Conservation (phyloP, 2,113 vertebrate species). For the Willisornis vidua region DNA sequence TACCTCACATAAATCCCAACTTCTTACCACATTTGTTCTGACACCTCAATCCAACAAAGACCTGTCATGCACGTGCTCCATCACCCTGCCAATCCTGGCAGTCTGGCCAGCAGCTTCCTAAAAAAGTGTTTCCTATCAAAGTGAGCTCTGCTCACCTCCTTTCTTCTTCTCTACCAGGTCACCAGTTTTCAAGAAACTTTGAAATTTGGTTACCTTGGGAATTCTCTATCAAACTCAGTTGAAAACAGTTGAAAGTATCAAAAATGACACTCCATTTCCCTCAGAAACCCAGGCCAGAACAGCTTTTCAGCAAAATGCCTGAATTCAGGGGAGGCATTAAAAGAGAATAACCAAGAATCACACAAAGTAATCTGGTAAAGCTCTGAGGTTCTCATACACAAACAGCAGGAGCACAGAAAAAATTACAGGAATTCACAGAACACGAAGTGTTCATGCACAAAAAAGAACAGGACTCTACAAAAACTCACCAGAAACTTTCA, state of each 20-base stretch:
- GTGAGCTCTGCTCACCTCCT: background rate
- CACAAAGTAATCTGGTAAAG: background rate
- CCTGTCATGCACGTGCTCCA: background rate
- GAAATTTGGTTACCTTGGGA: background rate
- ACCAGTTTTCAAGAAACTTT: background rate
- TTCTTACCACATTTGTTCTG: background rate
- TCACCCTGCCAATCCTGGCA: background rate
- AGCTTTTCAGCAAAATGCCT: background rate
- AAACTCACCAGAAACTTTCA: background rate
- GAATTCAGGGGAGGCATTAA: background rate
- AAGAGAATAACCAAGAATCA: background rate
- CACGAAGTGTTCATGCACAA: background rate
- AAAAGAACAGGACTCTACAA: background rate
- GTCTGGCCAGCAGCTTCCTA: background rate
- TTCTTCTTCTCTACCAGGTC: background rate
- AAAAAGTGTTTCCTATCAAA: background rate
- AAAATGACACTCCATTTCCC: background rate
- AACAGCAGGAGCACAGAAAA: background rate
- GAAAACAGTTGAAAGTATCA: background rate
- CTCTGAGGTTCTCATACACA: background rate
- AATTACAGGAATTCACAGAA: background rate
- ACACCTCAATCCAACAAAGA: background rate
- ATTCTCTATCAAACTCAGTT: background rate
- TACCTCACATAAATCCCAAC: background rate
- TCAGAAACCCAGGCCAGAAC: background rate